Conservation (phyloP, 1,140 invertebrate genomes). For the Penaeus chinensis region DNA sequence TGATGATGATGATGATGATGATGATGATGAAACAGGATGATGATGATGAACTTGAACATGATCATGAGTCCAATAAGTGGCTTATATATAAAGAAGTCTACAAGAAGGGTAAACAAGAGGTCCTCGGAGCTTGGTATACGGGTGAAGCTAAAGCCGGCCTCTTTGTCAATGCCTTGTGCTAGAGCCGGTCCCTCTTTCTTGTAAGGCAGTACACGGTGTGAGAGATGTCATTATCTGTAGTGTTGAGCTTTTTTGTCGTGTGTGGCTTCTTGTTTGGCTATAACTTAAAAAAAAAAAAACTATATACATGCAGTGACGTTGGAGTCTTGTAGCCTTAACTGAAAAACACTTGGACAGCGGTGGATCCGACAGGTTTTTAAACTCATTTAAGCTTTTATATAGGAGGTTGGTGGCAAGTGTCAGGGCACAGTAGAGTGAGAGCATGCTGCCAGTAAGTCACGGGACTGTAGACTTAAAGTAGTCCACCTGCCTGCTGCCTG, state of each 20-base stretch:
- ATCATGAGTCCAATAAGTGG: slow-evolving; percentile 48
- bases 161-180: slow-evolving; percentile 60
- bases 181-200: slow-evolving; percentile 56
- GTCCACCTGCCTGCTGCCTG: slow-evolving; percentile 54
- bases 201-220: slow-evolving; percentile 52
- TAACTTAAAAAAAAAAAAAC: neutral
- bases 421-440: slow-evolving; percentile 46
- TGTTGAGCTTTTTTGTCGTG: slow-evolving; percentile 20
- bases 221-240: slow-evolving; percentile 39
- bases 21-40: neutral
- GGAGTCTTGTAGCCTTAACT: slow-evolving; percentile 13
- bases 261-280: slow-evolving; percentile 42
- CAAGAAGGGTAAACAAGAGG: slow-evolving; percentile 45
- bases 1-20: neutral
- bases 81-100: slow-evolving; percentile 20
- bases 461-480: slow-evolving; percentile 46
- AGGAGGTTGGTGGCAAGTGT: slow-evolving; percentile 41
- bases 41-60: slow-evolving; percentile 14
- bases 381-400: slow-evolving; percentile 16
- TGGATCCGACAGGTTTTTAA: slow-evolving; percentile 31
- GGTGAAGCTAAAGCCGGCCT: slow-evolving; percentile 56
- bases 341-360: slow-evolving; percentile 24
- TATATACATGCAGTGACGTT: slow-evolving; percentile 5
- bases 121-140: slow-evolving; percentile 43
- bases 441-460: slow-evolving; percentile 55